These are phyloP conservation scores for Ophion costatus DNA, from an alignment of 2,888 invertebrate genomes.

Conservation along the genomic window DNA sequence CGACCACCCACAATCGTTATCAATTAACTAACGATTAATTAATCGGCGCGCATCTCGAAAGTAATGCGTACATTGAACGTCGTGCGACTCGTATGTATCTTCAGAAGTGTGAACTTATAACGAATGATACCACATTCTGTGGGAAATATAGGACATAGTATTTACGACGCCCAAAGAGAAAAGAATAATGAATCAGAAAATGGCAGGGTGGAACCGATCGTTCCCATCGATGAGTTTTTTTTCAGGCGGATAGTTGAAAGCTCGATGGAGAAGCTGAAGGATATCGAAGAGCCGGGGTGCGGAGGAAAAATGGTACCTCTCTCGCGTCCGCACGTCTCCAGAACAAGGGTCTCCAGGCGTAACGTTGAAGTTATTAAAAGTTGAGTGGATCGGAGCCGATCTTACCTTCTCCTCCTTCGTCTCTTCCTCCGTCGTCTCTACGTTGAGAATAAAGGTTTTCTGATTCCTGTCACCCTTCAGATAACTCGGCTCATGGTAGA, in stretches of 20 bases:
- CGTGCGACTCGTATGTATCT: too few species aligned
- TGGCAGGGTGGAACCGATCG: constrained; percentile 5
- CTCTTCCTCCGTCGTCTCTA: constrained; percentile 1
- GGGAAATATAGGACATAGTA: too few species aligned
- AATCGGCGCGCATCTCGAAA: constrained; percentile 7
- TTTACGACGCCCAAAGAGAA: neutral
- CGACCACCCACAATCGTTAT: constrained; percentile 4
- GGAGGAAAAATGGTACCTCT: constrained; percentile 58
- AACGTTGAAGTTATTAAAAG: constrained; percentile 66
- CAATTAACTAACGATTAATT: constrained; percentile 50
- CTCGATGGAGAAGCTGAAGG: constrained; percentile 22
- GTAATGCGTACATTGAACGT: neutral
- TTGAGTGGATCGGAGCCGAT: constrained; percentile 62
- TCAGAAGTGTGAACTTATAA: too few species aligned
- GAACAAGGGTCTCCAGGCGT: constrained; percentile 59
- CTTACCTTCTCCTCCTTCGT: constrained; percentile 22
- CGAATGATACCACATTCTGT: too few species aligned
- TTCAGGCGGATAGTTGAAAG: constrained; percentile 28
- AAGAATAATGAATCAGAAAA: constrained; percentile 31
- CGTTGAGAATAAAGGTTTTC: constrained; percentile 51
- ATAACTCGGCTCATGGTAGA: constrained; percentile 23
- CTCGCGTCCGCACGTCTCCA: constrained; percentile 24
- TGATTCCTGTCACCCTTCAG: constrained; percentile 25
- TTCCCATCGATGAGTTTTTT: constrained; percentile 55
- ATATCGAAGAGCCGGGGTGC: constrained; percentile 50